Evolutionary conservation across 2,797 vertebrate species (phyloP), one percentile per base, ranked within the genome.

Genomic region (Tolypeutes matacus): DNA sequence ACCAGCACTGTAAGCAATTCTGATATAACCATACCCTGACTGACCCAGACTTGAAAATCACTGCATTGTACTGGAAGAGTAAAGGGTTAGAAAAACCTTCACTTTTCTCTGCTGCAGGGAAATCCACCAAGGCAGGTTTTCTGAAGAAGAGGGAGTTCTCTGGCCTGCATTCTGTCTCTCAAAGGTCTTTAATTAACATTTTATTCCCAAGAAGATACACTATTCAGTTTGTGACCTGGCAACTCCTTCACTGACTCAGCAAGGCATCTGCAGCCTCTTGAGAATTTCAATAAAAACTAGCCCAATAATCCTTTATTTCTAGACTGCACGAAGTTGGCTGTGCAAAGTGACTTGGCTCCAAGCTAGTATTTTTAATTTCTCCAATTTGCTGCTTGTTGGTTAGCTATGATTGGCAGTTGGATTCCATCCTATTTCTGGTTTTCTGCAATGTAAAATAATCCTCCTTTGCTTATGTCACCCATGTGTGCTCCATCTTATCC

Each of bases 1-100:
- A 42, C 70, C 34, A 93, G 36, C 39, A 73, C 31, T 78, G 9
- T 93, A 86, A 91, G 65, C 11, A 82, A 62, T 76, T 82, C 73
- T 72, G 10, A 73, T 53, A 31, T 62, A 81, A 89, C 17, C 60
- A 58, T 84, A 36, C 58, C 34, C 46, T 86, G 82, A 83, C 46
- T 86, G 82, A 83, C 65, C 94, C 81, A 92, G 62, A 96, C 73
- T 84, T 90, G 51, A 94, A 91, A 92, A 95, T 56, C 34, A 36
- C n/a, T 86, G 56, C 85, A 67, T 84, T 75, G 20, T 65, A 34
- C 60, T 67, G 14, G 75, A 91, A 95, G 65, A 80, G 10, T 36
- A 64, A 80, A 49, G 60, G 11, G 46, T 65, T 75, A 70, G 51
- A 91, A 36, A 92, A 86, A 72, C 0, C 29, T 64, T 70, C 46